These are phyloP conservation scores for Enteromius argenteus DNA, from an alignment of 2,797 vertebrate species.

Conservation along the genomic window DNA sequence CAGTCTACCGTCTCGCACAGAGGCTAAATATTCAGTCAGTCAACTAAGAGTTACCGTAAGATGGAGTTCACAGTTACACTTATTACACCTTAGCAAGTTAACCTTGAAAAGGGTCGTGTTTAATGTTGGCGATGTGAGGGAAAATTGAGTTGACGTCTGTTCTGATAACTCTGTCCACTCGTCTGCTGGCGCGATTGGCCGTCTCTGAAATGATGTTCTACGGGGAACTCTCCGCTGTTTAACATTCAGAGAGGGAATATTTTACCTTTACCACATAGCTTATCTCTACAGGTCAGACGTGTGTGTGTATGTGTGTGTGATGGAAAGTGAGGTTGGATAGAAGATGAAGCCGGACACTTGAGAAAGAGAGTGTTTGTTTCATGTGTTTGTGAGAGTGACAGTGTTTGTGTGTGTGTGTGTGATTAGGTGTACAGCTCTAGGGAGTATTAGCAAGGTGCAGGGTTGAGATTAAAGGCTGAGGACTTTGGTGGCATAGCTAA, in stretches of 20 bases:
- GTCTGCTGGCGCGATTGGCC: not conserved
- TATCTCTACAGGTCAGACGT: constrained; percentile 50
- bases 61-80: constrained; percentile 32
- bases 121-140: constrained; percentile 25
- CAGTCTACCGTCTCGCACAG: constrained; percentile 14
- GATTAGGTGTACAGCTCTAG: constrained; percentile 36
- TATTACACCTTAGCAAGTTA: constrained; percentile 38
- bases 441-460: constrained; percentile 53
- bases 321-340: constrained; percentile 24
- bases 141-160: constrained; percentile 44
- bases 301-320: constrained; percentile 46
- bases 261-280: constrained; percentile 45
- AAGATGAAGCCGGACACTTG: constrained; percentile 45
- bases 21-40: constrained; percentile 43
- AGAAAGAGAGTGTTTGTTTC: constrained; percentile 44
- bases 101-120: constrained; percentile 45
- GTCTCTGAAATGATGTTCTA: constrained; percentile 34
- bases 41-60: constrained; percentile 23
- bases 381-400: constrained; percentile 32
- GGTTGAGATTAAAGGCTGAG: constrained; percentile 51
- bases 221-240: constrained; percentile 1
- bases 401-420: constrained; percentile 22
- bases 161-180: constrained; percentile 41
- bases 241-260: constrained; percentile 49
- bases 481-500: constrained; percentile 37